These are phyloP conservation scores for Cinclus mexicanus DNA, from an alignment of 2,113 vertebrate genomes.

Conservation along the genomic window DNA sequence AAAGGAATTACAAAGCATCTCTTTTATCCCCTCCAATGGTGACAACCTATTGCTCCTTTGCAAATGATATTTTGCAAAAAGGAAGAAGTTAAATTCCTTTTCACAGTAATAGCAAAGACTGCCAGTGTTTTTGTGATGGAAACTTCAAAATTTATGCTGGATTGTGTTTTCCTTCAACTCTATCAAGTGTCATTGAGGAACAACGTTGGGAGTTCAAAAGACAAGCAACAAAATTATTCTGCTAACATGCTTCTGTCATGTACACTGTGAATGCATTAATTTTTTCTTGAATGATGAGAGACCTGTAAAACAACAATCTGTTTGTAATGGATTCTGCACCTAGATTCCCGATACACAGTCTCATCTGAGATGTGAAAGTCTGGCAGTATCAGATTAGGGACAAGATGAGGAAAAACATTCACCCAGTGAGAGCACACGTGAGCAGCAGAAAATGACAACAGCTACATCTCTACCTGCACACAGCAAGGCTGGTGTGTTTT, in stretches of 20 bases:
- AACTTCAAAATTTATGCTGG: background rate
- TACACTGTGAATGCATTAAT: background rate
- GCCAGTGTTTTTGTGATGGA: background rate
- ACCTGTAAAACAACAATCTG: background rate
- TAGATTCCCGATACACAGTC: background rate
- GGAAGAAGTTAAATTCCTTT: background rate
- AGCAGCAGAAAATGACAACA: background rate
- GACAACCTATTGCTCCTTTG: background rate
- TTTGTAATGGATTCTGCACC: background rate
- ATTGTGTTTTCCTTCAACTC: background rate
- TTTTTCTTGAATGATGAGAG: background rate
- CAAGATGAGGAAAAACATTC: background rate
- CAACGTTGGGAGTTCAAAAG: background rate
- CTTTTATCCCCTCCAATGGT: background rate
- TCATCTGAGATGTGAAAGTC: background rate
- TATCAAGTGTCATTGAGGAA: background rate
- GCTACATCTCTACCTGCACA: background rate
- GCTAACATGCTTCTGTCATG: background rate
- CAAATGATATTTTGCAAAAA: background rate
- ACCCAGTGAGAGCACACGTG: rapidly evolving
- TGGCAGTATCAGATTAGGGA: background rate
- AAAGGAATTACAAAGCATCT: background rate
- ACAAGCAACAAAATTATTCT: background rate
- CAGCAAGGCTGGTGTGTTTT: background rate
- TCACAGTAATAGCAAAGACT: background rate